Evolutionary conservation across 2,113 vertebrate genomes (phyloP).

Genomic region (Chrysochloris asiatica): DNA sequence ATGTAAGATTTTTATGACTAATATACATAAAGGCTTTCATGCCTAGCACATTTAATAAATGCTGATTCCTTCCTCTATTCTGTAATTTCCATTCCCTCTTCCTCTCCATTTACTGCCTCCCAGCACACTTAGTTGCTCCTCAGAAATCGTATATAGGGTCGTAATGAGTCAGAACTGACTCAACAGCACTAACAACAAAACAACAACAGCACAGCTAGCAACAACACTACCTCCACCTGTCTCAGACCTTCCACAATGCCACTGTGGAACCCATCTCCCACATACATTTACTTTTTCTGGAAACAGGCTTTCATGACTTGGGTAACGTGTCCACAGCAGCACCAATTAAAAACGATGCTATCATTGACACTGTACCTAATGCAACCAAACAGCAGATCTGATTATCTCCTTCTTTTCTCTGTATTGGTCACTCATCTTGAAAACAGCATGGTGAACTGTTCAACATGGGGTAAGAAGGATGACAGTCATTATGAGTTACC

Average conservation of each 20-base stretch:
- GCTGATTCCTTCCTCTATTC: neutral
- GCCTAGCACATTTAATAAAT: neutral
- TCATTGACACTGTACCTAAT: neutral
- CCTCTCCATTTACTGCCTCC: too few species aligned
- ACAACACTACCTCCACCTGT: neutral
- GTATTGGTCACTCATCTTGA: too few species aligned
- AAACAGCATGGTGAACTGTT: too few species aligned
- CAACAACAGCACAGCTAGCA: neutral
- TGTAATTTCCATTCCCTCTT: too few species aligned
- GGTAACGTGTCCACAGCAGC: neutral
- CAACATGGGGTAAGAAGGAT: too few species aligned
- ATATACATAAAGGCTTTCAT: slow-evolving; percentile 16
- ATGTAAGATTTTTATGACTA: slow-evolving; percentile 16
- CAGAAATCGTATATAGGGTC: too few species aligned
- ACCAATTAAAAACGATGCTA: slow-evolving; percentile 19
- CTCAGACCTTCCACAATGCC: neutral
- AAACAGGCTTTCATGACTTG: neutral
- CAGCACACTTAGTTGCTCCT: too few species aligned
- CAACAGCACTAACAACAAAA: too few species aligned
- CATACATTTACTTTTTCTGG: neutral
- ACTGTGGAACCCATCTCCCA: neutral
- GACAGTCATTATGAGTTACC: too few species aligned
- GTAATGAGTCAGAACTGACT: too few species aligned
- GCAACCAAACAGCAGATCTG: neutral
- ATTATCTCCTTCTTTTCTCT: neutral